These are phyloP conservation scores for Chloroclysta siterata DNA, from an alignment of 2,888 invertebrate species.

Conservation along the genomic window DNA sequence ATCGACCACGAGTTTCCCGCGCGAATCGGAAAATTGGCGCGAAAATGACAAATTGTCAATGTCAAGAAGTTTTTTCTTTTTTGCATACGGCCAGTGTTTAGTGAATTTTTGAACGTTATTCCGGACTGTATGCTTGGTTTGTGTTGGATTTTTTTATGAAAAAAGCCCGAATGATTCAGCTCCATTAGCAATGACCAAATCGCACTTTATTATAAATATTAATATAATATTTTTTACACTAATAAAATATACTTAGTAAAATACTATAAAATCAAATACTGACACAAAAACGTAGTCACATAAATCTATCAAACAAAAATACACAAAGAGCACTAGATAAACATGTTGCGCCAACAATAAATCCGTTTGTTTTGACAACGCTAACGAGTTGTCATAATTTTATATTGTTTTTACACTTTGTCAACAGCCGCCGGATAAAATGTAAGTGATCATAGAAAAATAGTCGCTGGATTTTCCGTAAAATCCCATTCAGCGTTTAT, in stretches of 20 bases:
- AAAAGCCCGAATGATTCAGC: conserved; percentile 10
- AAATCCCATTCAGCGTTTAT: neutral
- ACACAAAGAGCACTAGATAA: neutral
- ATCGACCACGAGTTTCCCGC: conserved; percentile 64
- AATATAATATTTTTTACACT: neutral
- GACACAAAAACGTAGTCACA: neutral
- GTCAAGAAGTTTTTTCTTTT: conserved; percentile 45
- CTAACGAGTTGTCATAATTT: conserved; percentile 37
- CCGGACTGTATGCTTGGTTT: conserved; percentile 30
- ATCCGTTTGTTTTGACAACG: conserved; percentile 46
- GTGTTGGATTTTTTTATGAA: conserved; percentile 11
- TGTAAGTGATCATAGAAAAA: conserved; percentile 19
- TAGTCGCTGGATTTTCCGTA: neutral
- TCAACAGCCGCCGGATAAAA: conserved; percentile 14
- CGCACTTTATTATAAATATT: neutral
- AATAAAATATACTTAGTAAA: neutral
- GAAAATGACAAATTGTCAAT: conserved; percentile 78
- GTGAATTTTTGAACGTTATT: conserved; percentile 34
- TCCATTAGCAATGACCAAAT: conserved; percentile 2
- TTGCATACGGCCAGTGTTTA: conserved; percentile 41
- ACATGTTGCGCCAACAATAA: conserved; percentile 21
- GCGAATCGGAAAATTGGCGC: conserved; percentile 79
- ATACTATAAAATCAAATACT: neutral
- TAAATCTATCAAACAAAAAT: conserved; percentile 1
- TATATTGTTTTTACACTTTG: conserved; percentile 30